Evolutionary conservation across 1,140 invertebrate genomes (phyloP).

Genomic region (Galleria mellonella): DNA sequence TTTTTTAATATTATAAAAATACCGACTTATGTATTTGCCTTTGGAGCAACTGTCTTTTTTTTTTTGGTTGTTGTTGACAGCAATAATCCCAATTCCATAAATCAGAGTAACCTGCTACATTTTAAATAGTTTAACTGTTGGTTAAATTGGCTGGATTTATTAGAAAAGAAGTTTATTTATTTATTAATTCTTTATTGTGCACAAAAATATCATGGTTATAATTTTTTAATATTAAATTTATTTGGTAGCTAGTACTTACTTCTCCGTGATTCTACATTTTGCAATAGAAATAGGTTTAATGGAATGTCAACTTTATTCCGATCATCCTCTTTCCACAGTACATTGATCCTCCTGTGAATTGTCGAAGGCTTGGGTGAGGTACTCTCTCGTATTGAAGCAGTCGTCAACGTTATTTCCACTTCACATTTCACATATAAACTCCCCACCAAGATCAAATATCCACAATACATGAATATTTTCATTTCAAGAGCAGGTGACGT

Average conservation of each 20-base stretch:
- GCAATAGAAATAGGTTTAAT: not conserved
- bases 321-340: not conserved
- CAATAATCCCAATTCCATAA: constrained; percentile 33
- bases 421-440: not conserved
- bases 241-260: constrained; percentile 13
- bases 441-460: too few relatives aligned
- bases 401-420: constrained; percentile 16
- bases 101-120: not conserved
- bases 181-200: too few relatives aligned
- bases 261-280: not conserved
- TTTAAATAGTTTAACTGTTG: too few relatives aligned
- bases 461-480: not conserved
- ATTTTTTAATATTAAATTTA: too few relatives aligned
- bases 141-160: too few relatives aligned
- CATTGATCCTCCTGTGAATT: constrained; percentile 12
- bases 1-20: not conserved
- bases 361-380: constrained; percentile 15
- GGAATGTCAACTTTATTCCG: not conserved
- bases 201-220: too few relatives aligned
- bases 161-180: too few relatives aligned
- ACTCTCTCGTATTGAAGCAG: constrained; percentile 3
- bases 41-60: constrained; percentile 17
- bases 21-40: constrained; percentile 14
- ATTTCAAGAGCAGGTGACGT: constrained; percentile 2
- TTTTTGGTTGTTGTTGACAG: constrained; percentile 26